Conservation (phyloP, 2,797 vertebrate species). For the Myoxocephalus aenaeus region DNA sequence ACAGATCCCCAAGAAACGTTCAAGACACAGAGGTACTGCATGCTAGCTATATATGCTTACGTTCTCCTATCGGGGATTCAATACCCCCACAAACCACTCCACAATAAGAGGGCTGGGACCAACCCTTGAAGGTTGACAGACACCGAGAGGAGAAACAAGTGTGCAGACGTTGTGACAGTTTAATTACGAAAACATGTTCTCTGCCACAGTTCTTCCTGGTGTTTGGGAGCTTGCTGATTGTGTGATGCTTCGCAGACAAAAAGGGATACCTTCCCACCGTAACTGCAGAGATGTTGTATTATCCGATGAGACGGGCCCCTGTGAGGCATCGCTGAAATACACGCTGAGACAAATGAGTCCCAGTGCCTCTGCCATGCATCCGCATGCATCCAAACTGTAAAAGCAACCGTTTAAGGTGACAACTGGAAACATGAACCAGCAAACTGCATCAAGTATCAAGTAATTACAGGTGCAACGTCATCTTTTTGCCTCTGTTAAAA, state of each 20-base stretch:
- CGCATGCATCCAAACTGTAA: not conserved
- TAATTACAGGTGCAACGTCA: slow-evolving; percentile 3
- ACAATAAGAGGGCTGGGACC: slow-evolving; percentile 11
- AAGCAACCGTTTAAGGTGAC: slow-evolving; percentile 8
- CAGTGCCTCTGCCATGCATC: slow-evolving; percentile 5
- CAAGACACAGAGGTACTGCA: not conserved
- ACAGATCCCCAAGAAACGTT: not conserved
- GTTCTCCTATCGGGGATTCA: not conserved
- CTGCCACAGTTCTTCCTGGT: slow-evolving; percentile 24
- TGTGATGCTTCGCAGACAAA: slow-evolving; percentile 24
- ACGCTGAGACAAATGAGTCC: slow-evolving; percentile 38
- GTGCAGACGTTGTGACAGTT: slow-evolving; percentile 24
- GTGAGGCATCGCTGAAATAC: not conserved
- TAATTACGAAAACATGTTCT: slow-evolving; percentile 44
- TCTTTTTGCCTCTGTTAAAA: slow-evolving; percentile 14
- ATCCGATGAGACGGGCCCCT: slow-evolving; percentile 14
- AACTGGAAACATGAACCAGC: slow-evolving; percentile 5
- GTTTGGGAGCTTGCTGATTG: slow-evolving; percentile 36
- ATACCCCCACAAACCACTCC: slow-evolving; percentile 14
- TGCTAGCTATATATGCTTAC: slow-evolving; percentile 18
- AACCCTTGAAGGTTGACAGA: not conserved
- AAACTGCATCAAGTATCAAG: slow-evolving; percentile 10
- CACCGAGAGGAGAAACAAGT: slow-evolving; percentile 10
- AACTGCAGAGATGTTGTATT: slow-evolving; percentile 2
- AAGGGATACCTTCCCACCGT: slow-evolving; percentile 8